Evolutionary conservation across 2,113 vertebrate genomes (phyloP).

Genomic region (Xenus cinereus): DNA sequence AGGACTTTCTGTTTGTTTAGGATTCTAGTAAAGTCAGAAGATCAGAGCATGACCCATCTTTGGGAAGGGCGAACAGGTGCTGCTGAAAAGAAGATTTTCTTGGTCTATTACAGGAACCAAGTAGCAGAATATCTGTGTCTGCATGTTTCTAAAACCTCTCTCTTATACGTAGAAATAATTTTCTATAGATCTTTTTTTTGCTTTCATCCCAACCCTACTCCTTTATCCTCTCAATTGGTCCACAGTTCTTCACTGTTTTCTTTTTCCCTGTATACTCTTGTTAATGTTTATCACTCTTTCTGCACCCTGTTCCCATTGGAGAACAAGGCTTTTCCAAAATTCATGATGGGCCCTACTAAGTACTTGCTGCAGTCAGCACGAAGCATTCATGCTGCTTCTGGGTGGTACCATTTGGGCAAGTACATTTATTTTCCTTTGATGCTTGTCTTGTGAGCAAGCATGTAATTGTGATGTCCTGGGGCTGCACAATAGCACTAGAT

Average conservation of each 20-base stretch:
- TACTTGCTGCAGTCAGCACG: neutral
- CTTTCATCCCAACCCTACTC: neutral
- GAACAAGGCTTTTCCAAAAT: neutral
- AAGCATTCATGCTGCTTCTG: neutral
- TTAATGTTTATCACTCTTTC: neutral
- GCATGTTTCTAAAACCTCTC: neutral
- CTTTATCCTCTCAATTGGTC: fast-evolving
- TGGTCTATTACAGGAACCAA: neutral
- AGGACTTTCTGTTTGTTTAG: neutral
- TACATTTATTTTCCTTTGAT: constrained; percentile 4
- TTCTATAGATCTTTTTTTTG: neutral
- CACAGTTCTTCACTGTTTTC: neutral
- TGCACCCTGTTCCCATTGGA: neutral
- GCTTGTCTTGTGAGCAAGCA: neutral
- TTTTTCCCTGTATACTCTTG: neutral
- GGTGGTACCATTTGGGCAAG: neutral
- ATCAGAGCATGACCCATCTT: neutral
- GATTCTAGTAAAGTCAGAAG: neutral
- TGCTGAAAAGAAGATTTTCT: neutral
- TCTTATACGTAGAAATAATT: neutral
- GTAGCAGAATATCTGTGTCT: neutral
- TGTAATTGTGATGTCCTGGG: neutral
- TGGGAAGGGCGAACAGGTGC: neutral
- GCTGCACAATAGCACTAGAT: neutral
- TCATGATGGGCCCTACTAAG: neutral